Percentiles rank a stretch among this genome's conserved stretches.
These are phyloP conservation scores for Rhingia campestris DNA, from an alignment of 2,888 invertebrate genomes.

Conservation along the genomic window DNA sequence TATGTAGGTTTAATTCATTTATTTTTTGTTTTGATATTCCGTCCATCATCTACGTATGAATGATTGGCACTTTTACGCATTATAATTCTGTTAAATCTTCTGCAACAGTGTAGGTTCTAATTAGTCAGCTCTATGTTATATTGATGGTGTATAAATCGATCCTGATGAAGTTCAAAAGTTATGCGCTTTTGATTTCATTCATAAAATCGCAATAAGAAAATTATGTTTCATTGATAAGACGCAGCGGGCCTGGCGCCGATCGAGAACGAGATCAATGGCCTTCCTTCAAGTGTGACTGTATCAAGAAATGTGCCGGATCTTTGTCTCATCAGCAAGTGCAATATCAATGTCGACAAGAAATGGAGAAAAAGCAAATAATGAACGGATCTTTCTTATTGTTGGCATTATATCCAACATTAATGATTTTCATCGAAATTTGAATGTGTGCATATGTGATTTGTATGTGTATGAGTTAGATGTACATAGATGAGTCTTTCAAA, in stretches of 20 bases:
- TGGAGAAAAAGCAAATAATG: no score
- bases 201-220: constrained; percentile 57
- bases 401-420: no score
- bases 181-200: constrained; percentile 46
- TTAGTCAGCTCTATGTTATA: constrained; percentile 7
- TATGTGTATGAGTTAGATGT: no score
- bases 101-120: not conserved
- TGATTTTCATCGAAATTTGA: no score
- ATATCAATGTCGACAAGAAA: not conserved
- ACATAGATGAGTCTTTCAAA: no score
- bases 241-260: constrained; percentile 20
- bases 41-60: constrained; percentile 8
- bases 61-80: constrained; percentile 47
- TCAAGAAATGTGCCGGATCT: constrained; percentile 39
- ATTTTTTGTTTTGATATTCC: not conserved
- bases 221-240: constrained; percentile 58
- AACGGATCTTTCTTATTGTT: no score
- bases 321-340: constrained; percentile 14
- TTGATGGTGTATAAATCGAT: not conserved
- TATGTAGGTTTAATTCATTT: constrained; percentile 7
- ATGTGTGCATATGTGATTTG: no score
- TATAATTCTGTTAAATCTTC: constrained; percentile 2
- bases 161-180: constrained; percentile 33
- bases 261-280: constrained; percentile 50
- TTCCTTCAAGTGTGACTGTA: constrained; percentile 7